Evolutionary conservation across 1,140 invertebrate genomes (phyloP).

Genomic region (Diuraphis noxia): DNA sequence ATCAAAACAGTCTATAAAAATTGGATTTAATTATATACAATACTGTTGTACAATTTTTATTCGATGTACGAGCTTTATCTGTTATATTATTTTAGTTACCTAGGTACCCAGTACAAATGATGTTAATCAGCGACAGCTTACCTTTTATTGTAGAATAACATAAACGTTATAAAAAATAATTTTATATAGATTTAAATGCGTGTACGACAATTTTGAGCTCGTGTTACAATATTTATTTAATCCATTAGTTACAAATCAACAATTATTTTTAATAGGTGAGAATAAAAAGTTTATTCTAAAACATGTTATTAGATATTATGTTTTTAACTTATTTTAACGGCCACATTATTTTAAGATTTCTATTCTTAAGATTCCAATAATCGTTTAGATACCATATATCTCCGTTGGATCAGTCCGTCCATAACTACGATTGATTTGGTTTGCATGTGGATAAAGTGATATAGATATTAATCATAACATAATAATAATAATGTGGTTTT

Average conservation of each 20-base stretch:
- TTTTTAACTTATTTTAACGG: too few species aligned
- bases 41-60: too few species aligned
- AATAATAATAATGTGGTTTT: neutral
- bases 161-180: neutral
- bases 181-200: too few species aligned
- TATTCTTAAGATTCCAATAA: neutral
- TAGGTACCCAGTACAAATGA: neutral
- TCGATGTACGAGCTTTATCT: too few species aligned
- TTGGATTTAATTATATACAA: neutral
- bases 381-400: neutral
- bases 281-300: neutral
- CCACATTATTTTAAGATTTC: neutral
- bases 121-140: neutral
- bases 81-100: neutral
- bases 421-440: neutral
- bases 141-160: neutral
- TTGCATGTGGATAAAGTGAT: neutral
- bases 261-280: neutral
- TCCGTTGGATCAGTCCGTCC: neutral
- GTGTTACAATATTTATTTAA: neutral
- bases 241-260: neutral
- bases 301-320: neutral
- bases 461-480: neutral
- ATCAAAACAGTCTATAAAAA: neutral
- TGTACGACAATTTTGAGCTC: neutral